Conservation (phyloP, 2,797 vertebrate species). For the Linurgus olivaceus region DNA sequence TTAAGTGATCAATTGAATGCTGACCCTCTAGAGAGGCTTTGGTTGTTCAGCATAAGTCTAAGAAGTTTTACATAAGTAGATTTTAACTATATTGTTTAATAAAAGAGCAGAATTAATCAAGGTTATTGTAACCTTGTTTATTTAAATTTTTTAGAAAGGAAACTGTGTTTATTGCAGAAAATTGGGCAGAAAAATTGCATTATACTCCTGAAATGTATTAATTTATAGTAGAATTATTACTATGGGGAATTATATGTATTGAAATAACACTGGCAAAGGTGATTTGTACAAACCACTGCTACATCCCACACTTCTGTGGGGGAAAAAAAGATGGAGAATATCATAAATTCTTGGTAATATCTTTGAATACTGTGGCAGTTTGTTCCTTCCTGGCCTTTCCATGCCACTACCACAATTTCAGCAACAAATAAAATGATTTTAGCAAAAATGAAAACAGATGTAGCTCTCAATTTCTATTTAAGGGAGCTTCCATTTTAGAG, state of each 20-base stretch:
- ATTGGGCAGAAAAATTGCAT: not conserved
- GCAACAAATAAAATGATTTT: not conserved
- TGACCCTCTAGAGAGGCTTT: not conserved
- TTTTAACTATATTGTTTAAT: not conserved
- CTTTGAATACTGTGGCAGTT: not conserved
- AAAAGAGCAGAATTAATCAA: not conserved
- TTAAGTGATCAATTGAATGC: not conserved
- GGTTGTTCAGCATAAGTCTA: not conserved
- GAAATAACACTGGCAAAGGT: not conserved
- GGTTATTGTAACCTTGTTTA: not conserved
- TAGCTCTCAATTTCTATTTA: not conserved
- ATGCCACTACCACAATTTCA: not conserved
- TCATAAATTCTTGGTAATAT: not conserved
- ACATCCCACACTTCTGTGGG: not conserved
- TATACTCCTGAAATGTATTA: not conserved
- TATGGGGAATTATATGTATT: not conserved
- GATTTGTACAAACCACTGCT: not conserved
- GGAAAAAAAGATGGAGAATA: not conserved
- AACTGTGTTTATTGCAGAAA: not conserved
- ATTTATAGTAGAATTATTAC: not conserved
- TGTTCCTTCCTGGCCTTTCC: not conserved
- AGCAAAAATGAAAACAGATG: not conserved
- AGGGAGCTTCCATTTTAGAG: not conserved
- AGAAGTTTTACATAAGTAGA: not conserved
- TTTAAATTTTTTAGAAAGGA: not conserved